Evolutionary conservation across 2,113 vertebrate genomes (phyloP).

Genomic region (Mixornis gularis): DNA sequence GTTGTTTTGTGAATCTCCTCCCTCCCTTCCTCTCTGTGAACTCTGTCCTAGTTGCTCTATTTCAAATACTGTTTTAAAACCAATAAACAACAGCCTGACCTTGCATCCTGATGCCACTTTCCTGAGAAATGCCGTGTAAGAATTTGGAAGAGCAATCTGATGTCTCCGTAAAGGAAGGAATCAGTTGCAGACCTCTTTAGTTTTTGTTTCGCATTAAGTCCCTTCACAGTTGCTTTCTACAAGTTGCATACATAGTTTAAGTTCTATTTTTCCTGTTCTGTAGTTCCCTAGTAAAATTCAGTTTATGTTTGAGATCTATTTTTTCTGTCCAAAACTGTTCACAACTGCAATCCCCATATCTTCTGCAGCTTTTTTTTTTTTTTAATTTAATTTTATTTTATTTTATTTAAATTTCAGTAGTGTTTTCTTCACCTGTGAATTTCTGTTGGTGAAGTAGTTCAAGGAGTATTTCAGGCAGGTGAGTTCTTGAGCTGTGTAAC

Average conservation of each 20-base stretch:
- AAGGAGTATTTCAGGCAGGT: neutral
- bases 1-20: neutral
- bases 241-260: neutral
- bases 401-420: fast-evolving
- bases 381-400: no score
- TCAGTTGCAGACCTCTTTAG: neutral
- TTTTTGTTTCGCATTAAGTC: neutral
- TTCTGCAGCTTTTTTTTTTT: neutral
- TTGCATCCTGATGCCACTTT: neutral
- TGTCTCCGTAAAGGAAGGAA: neutral
- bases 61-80: neutral
- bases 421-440: neutral
- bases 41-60: neutral
- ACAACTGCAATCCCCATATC: neutral
- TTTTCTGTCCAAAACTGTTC: neutral
- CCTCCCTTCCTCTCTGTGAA: neutral
- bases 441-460: neutral
- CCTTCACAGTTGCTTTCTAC: neutral
- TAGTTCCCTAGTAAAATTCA: neutral
- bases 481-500: neutral
- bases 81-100: neutral
- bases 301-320: neutral
- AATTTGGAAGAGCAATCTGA: neutral
- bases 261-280: neutral
- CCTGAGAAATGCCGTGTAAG: neutral